Conservation (phyloP, 1,140 invertebrate species). For the Cherax destructor region DNA sequence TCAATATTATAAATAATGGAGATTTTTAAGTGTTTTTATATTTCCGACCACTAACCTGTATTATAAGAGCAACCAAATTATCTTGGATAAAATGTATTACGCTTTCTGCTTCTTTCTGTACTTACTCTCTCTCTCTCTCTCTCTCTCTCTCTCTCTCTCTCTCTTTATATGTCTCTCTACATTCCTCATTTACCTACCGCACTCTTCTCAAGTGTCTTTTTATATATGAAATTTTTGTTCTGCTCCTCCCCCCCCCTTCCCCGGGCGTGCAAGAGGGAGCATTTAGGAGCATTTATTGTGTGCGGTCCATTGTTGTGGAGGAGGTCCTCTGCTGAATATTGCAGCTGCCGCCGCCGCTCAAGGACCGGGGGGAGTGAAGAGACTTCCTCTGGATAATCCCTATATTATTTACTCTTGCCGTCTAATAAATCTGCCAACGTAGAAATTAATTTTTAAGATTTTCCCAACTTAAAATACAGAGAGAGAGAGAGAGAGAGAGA, state of each 20-base stretch:
- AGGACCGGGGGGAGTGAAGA: neutral
- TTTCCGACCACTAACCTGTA: too few species aligned
- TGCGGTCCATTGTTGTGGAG: neutral
- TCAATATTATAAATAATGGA: too few species aligned
- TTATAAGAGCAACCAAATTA: too few species aligned
- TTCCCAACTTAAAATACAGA: neutral
- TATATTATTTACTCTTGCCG: neutral
- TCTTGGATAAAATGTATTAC: too few species aligned
- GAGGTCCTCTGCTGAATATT: neutral
- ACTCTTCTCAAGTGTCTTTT: neutral
- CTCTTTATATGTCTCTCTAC: neutral
- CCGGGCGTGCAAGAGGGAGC: neutral
- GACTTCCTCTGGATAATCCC: neutral
- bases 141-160: neutral
- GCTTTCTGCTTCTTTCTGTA: too few species aligned
- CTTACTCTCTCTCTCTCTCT: too few species aligned
- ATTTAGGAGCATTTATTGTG: constrained; percentile 1
- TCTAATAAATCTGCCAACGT: neutral
- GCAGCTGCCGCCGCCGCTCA: neutral
- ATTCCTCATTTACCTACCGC: neutral
- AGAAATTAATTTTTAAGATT: neutral
- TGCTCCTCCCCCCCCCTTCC: too few species aligned
- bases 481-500: too few species aligned
- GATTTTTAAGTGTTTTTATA: too few species aligned
- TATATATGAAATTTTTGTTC: neutral